Conservation (phyloP, 1,140 invertebrate species). For the Plutomurus gul region DNA sequence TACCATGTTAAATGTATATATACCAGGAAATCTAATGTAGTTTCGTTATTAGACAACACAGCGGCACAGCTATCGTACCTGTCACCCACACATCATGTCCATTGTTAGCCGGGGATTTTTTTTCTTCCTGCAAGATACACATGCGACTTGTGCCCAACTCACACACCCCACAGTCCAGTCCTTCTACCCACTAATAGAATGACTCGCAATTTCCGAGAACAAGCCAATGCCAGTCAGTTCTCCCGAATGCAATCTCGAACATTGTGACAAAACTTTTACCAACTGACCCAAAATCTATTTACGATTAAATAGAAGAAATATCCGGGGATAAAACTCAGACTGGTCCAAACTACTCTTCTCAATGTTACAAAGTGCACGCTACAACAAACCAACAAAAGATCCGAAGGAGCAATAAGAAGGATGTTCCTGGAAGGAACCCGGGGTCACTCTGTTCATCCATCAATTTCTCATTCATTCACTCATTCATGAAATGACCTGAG, state of each 20-base stretch:
- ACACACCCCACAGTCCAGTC: too few species aligned
- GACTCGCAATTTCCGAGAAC: neutral
- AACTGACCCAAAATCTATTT: conserved; percentile 8
- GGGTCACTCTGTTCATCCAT: conserved; percentile 27
- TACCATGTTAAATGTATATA: too few species aligned
- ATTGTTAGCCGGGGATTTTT: too few species aligned
- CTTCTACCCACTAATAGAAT: neutral
- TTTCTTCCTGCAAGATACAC: too few species aligned
- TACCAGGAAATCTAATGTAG: too few species aligned
- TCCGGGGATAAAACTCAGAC: neutral
- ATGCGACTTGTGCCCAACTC: too few species aligned
- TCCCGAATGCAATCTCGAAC: neutral
- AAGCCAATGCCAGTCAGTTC: neutral
- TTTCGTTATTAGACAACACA: too few species aligned
- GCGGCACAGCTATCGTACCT: too few species aligned
- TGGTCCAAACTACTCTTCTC: neutral
- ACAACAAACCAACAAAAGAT: neutral
- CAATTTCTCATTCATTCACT: conserved; percentile 32
- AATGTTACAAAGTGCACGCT: too few species aligned
- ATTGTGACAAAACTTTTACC: neutral
- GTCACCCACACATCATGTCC: too few species aligned
- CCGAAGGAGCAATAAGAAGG: neutral
- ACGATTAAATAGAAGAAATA: too few species aligned
- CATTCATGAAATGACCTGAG: conserved; percentile 20
- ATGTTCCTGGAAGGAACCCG: conserved; percentile 28